Evolutionary conservation across 2,888 invertebrate genomes (phyloP).

Genomic region (Rhagonycha lutea): DNA sequence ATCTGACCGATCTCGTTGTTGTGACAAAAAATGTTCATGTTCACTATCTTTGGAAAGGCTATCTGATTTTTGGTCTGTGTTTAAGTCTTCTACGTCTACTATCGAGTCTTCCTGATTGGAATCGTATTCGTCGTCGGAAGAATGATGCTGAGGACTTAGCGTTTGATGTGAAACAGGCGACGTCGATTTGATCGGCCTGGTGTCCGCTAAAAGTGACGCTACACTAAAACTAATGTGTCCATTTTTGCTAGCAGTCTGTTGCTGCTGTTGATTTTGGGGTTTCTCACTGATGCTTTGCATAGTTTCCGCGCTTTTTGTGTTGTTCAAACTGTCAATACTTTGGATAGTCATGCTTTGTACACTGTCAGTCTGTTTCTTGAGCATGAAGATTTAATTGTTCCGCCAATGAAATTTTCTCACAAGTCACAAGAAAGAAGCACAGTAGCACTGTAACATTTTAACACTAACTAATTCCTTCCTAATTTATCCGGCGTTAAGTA

Average conservation of each 20-base stretch:
- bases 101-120: constrained; percentile 72
- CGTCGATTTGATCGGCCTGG: constrained; percentile 62
- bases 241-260: constrained; percentile 56
- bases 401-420: not conserved
- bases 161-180: constrained; percentile 56
- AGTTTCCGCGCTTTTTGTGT: constrained; percentile 49
- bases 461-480: not conserved
- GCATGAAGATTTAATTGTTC: constrained; percentile 57
- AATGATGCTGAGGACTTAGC: constrained; percentile 46
- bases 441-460: constrained; percentile 20
- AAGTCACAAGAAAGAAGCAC: constrained; percentile 11
- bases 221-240: constrained; percentile 84
- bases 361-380: constrained; percentile 62
- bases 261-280: constrained; percentile 34
- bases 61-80: constrained; percentile 57
- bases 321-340: constrained; percentile 54
- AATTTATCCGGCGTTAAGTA: not conserved
- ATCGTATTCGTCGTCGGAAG: constrained; percentile 70
- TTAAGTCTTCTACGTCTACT: constrained; percentile 80
- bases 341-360: constrained; percentile 71
- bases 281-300: constrained; percentile 43
- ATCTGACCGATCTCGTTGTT: constrained; percentile 40
- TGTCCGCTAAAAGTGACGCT: constrained; percentile 83
- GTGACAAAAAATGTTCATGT: constrained; percentile 53
- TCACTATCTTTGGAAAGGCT: constrained; percentile 48